A percentile compares a stretch with the other conserved stretches of the same genome.
Conservation (phyloP, 23 tunicate genomes). For the Diplosoma virens region DNA sequence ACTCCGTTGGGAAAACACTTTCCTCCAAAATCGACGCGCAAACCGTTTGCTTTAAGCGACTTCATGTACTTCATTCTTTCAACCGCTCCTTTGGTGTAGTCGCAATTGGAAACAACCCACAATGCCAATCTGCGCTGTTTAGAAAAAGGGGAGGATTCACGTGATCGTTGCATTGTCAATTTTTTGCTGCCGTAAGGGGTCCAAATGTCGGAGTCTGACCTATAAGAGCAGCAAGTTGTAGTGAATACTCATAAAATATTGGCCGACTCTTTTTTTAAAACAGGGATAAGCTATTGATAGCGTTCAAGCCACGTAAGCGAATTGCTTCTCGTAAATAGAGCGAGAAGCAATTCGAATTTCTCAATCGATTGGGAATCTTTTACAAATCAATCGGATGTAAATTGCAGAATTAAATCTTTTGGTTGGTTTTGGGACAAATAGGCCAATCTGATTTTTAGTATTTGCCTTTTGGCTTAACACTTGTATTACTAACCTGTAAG, state of each 20-base stretch:
- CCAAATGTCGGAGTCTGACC: constrained; percentile 46
- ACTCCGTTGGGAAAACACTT: constrained; percentile 31
- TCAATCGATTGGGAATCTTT: too few species aligned
- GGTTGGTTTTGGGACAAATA: too few species aligned
- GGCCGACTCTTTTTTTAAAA: too few species aligned
- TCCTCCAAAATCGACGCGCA: constrained; percentile 51
- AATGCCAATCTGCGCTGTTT: constrained; percentile 27
- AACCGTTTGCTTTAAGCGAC: constrained; percentile 37
- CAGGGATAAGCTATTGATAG: too few species aligned
- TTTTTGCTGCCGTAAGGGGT: background rate
- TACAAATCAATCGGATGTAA: too few species aligned
- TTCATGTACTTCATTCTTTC: constrained; percentile 40
- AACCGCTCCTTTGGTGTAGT: constrained; percentile 40
- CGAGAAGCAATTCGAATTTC: too few species aligned
- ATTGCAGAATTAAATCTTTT: too few species aligned
- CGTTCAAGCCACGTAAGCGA: too few species aligned
- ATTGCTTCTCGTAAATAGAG: too few species aligned
- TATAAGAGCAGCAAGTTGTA: background rate
- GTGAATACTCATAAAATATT: background rate
- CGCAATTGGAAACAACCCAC: constrained; percentile 71
- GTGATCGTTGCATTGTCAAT: background rate
- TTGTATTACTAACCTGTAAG: background rate
- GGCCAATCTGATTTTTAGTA: too few species aligned
- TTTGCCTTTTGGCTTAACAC: too few species aligned
- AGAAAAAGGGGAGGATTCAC: background rate